Evolutionary conservation across 2,797 vertebrate genomes (phyloP), one percentile per base, ranked within the genome.

Genomic region (Karalla daura): DNA sequence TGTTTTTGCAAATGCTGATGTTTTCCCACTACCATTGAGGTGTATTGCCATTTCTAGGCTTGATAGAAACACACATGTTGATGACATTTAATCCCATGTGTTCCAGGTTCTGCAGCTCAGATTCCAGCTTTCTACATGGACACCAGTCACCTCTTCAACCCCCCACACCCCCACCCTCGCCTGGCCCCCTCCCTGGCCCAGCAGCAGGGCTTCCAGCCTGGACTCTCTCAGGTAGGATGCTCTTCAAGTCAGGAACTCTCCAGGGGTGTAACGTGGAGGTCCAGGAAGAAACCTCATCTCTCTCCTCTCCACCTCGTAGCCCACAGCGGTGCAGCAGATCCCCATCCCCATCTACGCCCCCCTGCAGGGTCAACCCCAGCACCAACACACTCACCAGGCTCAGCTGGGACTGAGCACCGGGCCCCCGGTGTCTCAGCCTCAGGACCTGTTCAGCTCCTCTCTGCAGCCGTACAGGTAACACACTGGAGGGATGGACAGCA

Each of bases 121-220:
- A 99, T 99, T 76, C 96, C 98, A 62, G 94, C 98, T 0, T 99
- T 99, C 90, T 99, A 99, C 65, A 98, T 99, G 97, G 98, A 99
- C 83, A 98, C 97, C 23, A 98, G 97, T 87, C 98, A 99, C 62
- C 89, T 99, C 1, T 99, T 99, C 91, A 96, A 88, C 39, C 93
- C 96, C n/a, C 97, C 98, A 0, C 98, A 99, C 36, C 97, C 98
- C 0, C 98, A 99, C 36, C 96, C 97, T 0, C 96, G 98, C n/a
- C 73, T 99, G 84, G 96, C 95, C 0, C 96, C 96, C 8, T 96
- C 97, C 39, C 78, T 99, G 79, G 96, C 96, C 1, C 98, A 99
- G 65, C 98, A 98, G 66, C 98, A 99, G 76, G 96, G 96, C 70
- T 99, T 95, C 81, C 97, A 99, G 28, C 96, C 97, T 0, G 96